A percentile compares a stretch with the other conserved stretches of the same genome.
These are phyloP conservation scores for Petroica traversi DNA, from an alignment of 2,113 vertebrate species.

Conservation along the genomic window DNA sequence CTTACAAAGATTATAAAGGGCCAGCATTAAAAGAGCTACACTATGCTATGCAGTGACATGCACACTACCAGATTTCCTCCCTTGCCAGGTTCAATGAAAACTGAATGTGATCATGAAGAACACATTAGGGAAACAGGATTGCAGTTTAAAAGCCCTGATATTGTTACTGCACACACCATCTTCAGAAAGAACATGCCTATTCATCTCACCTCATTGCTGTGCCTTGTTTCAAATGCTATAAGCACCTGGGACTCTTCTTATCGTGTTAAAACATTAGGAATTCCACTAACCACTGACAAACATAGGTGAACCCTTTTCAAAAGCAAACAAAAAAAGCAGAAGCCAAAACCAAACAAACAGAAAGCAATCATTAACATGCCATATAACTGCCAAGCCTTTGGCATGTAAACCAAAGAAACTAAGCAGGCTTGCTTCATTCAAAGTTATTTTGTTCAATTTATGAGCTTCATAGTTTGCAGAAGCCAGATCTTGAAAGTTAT, in stretches of 20 bases:
- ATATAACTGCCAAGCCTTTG: neutral
- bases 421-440: neutral
- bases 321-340: neutral
- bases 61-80: constrained; percentile 12
- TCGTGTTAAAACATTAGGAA: neutral
- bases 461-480: neutral
- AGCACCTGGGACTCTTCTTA: neutral
- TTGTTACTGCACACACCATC: neutral
- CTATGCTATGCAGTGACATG: neutral
- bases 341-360: neutral
- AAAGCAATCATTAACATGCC: neutral
- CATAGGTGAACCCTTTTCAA: neutral
- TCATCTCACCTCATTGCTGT: neutral
- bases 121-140: neutral
- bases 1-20: constrained; percentile 48
- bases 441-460: neutral
- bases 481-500: constrained; percentile 21
- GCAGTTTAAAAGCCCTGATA: neutral
- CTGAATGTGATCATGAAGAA: neutral
- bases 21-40: constrained; percentile 59
- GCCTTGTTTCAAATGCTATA: neutral
- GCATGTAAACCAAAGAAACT: neutral
- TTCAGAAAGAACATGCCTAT: neutral
- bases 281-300: neutral
- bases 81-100: constrained; percentile 4